Evolutionary conservation across 2,888 invertebrate genomes (phyloP).

Genomic region (Athrips mouffetella): DNA sequence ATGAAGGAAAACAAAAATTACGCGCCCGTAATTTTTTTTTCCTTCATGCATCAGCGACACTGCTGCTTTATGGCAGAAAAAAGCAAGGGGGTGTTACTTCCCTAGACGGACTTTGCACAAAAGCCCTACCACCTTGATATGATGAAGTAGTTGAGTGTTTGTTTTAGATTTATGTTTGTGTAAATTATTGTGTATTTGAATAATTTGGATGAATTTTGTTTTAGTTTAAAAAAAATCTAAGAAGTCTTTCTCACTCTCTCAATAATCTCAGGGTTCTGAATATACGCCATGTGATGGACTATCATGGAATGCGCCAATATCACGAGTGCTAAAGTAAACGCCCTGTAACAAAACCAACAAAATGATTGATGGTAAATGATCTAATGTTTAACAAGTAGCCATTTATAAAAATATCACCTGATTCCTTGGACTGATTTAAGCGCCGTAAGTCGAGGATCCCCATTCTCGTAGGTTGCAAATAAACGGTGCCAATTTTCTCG

Average conservation of each 20-base stretch:
- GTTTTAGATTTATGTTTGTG: too few relatives aligned
- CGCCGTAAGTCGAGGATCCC: slow-evolving; percentile 41
- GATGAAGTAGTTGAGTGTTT: too few relatives aligned
- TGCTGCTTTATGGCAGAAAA: too few relatives aligned
- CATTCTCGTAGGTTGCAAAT: slow-evolving; percentile 35
- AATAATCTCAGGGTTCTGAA: slow-evolving; percentile 45
- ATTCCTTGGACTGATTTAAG: slow-evolving; percentile 48
- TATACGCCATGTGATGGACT: slow-evolving; percentile 44
- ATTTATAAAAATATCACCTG: slow-evolving; percentile 34
- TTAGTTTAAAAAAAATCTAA: slow-evolving; percentile 34
- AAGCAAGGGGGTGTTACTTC: too few relatives aligned
- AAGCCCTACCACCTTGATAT: too few relatives aligned
- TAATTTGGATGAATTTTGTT: too few relatives aligned
- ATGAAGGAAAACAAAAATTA: too few relatives aligned
- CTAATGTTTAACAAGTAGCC: too few relatives aligned
- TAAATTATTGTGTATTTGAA: too few relatives aligned
- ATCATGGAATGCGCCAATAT: slow-evolving; percentile 45
- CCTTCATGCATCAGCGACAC: too few relatives aligned
- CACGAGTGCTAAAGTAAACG: slow-evolving; percentile 42
- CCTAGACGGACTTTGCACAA: too few relatives aligned
- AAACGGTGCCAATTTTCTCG: slow-evolving; percentile 49
- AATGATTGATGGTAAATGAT: background rate
- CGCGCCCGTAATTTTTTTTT: too few relatives aligned
- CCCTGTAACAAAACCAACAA: slow-evolving; percentile 38
- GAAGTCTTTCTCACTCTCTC: slow-evolving; percentile 33